Conservation (phyloP, 2,113 vertebrate species). For the Vombatus ursinus region DNA sequence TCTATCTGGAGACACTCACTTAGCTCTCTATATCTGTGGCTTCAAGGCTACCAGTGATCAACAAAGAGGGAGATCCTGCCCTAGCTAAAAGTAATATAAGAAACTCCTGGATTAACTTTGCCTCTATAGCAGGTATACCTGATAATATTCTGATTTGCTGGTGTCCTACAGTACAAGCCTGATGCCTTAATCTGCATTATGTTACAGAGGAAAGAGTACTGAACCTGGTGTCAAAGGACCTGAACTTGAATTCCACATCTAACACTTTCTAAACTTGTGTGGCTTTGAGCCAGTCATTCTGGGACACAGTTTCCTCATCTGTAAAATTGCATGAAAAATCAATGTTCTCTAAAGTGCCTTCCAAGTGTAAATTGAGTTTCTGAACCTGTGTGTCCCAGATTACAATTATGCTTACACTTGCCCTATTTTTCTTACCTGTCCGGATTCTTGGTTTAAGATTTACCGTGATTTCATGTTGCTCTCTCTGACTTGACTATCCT, state of each 20-base stretch:
- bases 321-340: not conserved
- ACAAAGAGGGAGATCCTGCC: not conserved
- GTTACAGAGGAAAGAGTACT: not conserved
- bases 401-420: not conserved
- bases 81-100: accelerated
- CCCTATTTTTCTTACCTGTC: not conserved
- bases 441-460: not conserved
- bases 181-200: not conserved
- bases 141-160: accelerated
- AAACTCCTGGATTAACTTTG: not conserved
- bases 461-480: not conserved
- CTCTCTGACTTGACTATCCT: not conserved
- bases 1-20: accelerated
- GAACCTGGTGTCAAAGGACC: not conserved
- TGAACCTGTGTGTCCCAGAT: not conserved
- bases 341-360: not conserved
- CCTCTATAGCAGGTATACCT: accelerated
- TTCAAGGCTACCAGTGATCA: not conserved
- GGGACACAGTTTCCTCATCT: not conserved
- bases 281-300: not conserved
- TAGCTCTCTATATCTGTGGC: accelerated
- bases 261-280: not conserved
- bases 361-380: not conserved
- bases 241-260: not conserved
- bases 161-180: not conserved